Percentiles rank a stretch among this genome's conserved stretches.
phyloP scores from a whole-genome alignment of 35 echinoderm and acorn worm species.

The Apostichopus californicus region DNA sequence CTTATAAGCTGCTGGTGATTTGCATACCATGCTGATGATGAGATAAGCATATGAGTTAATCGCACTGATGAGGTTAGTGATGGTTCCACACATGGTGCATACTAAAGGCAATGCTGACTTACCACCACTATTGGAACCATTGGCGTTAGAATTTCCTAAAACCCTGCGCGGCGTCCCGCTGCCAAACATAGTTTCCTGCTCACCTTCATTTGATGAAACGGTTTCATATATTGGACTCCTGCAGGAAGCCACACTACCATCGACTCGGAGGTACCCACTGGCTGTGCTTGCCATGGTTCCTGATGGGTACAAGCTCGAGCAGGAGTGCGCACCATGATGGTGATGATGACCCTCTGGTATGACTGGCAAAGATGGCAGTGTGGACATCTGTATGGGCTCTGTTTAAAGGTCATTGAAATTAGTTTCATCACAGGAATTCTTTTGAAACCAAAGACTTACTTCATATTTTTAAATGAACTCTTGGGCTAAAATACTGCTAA shows the following conservation, averaged over 20 bases:
- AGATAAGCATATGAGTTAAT: slow-evolving; percentile 51
- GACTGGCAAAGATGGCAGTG: slow-evolving; percentile 38
- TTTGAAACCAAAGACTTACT: no score
- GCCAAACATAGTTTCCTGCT: slow-evolving; percentile 57
- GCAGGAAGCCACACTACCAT: slow-evolving; percentile 46
- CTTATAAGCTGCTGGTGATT: background rate
- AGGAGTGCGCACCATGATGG: slow-evolving; percentile 15
- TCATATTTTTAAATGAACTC: no score
- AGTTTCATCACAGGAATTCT: background rate
- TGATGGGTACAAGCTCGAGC: slow-evolving; percentile 52
- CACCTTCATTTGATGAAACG: slow-evolving; percentile 46
- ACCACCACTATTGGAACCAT: slow-evolving; percentile 50
- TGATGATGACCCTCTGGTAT: slow-evolving; percentile 45
- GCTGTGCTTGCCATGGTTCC: slow-evolving; percentile 46
- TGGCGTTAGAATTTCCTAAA: slow-evolving; percentile 44
- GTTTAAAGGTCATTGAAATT: background rate
- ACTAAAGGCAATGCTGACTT: slow-evolving; percentile 11
- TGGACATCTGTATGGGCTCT: slow-evolving; percentile 49
- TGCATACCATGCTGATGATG: slow-evolving; percentile 9
- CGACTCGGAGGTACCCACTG: slow-evolving; percentile 54
- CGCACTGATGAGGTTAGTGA: slow-evolving; percentile 19
- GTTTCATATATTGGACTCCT: slow-evolving; percentile 58
- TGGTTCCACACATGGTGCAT: slow-evolving; percentile 25
- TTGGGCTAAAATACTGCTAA: no score
- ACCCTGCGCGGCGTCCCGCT: slow-evolving; percentile 43